These are phyloP conservation scores for Ethmia dodecea DNA, from an alignment of 2,888 invertebrate species.

Conservation along the genomic window DNA sequence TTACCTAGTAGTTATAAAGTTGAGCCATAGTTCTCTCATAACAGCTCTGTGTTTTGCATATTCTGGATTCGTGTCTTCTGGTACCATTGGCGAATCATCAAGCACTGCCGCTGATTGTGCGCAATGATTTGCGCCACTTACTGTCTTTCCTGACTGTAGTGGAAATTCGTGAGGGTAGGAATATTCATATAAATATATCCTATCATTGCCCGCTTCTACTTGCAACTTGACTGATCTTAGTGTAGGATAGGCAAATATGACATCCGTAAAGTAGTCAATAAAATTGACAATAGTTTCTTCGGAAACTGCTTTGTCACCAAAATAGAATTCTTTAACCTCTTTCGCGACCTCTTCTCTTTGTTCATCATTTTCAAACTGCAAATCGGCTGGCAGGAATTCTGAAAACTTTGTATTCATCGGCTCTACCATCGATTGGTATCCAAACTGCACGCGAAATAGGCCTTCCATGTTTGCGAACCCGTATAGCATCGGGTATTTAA, in stretches of 20 bases:
- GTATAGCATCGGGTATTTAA: conserved; percentile 36
- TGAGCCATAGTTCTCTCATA: conserved; percentile 33
- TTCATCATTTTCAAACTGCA: conserved; percentile 27
- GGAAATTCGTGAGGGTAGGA: conserved; percentile 18
- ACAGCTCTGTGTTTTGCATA: conserved; percentile 21
- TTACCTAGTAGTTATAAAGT: conserved; percentile 40
- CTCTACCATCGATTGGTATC: conserved; percentile 31
- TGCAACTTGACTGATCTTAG: conserved; percentile 26
- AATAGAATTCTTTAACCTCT: conserved; percentile 33
- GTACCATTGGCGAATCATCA: conserved; percentile 12
- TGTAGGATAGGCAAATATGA: conserved; percentile 25
- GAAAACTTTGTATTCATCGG: conserved; percentile 44
- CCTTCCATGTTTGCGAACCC: conserved; percentile 49
- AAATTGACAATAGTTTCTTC: conserved; percentile 25
- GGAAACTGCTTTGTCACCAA: conserved; percentile 25
- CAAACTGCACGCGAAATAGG: conserved; percentile 21
- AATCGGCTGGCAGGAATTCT: conserved; percentile 44
- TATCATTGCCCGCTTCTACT: conserved; percentile 26
- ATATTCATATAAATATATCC: conserved; percentile 35
- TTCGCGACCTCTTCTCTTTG: conserved; percentile 30
- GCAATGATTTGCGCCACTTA: conserved; percentile 31
- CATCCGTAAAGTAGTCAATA: conserved; percentile 34
- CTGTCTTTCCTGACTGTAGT: conserved; percentile 9
- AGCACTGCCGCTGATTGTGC: conserved; percentile 28
- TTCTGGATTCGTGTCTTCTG: conserved; percentile 17